These are phyloP conservation scores for Hippocampus barbouri DNA, from an alignment of 2,113 vertebrate genomes.

Conservation along the genomic window DNA sequence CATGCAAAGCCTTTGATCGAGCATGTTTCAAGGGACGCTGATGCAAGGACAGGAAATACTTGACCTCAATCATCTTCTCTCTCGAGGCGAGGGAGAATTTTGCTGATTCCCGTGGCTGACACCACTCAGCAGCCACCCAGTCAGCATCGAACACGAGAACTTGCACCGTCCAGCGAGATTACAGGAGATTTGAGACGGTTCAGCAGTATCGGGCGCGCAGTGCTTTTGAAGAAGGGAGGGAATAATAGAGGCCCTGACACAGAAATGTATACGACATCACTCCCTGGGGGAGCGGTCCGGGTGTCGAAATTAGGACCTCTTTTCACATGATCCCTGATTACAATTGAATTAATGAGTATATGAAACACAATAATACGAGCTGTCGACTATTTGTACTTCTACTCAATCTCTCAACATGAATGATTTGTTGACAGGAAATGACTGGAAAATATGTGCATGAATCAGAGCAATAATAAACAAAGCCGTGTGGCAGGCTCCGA, in stretches of 20 bases:
- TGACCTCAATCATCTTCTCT: constrained; percentile 43
- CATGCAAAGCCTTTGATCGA: neutral
- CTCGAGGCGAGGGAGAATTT: neutral
- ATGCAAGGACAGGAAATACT: constrained; percentile 52
- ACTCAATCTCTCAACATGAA: constrained; percentile 33
- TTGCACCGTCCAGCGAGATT: constrained; percentile 4
- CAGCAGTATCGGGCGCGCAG: constrained; percentile 5
- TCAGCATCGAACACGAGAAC: constrained; percentile 21
- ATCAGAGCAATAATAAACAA: constrained; percentile 50
- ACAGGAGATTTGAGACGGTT: constrained; percentile 15
- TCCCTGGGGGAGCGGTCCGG: neutral
- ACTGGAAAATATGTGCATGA: constrained; percentile 32
- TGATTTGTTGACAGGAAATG: constrained; percentile 37
- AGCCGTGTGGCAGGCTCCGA: constrained; percentile 39
- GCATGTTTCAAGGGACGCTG: neutral
- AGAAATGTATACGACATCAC: constrained; percentile 20
- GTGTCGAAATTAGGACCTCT: constrained; percentile 7
- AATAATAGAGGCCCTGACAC: constrained; percentile 19
- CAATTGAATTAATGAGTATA: too few species aligned
- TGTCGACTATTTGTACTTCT: constrained; percentile 2
- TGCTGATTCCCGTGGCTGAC: constrained; percentile 26
- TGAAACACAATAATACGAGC: neutral
- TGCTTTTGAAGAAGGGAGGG: constrained; percentile 19
- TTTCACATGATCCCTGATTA: constrained; percentile 2
- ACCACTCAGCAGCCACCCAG: constrained; percentile 25